phyloP scores from a whole-genome alignment of 2,888 invertebrate genomes.

The Frankliniella fusca region DNA sequence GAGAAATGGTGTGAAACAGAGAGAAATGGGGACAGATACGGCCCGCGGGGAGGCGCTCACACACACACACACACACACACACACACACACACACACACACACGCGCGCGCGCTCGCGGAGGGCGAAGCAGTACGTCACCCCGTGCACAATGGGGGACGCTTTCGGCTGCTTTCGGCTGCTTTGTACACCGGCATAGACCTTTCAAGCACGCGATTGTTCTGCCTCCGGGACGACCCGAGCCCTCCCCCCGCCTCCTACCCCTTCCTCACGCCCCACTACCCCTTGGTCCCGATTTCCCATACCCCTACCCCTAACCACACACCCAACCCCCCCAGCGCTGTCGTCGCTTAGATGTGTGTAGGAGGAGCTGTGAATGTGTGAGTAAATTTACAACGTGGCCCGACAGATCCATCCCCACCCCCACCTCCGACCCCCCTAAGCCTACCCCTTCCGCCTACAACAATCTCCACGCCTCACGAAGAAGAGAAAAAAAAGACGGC shows the following conservation, averaged over 20 bases:
- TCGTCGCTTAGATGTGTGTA: not conserved
- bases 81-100: slow-evolving; percentile 7
- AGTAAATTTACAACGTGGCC: slow-evolving; percentile 19
- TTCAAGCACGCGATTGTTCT: slow-evolving; percentile 26
- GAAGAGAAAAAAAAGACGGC: no score
- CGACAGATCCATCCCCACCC: no score
- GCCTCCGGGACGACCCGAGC: not conserved
- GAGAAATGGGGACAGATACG: no score
- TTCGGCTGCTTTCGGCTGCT: slow-evolving; percentile 16
- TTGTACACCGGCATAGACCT: slow-evolving; percentile 20
- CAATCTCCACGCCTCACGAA: no score
- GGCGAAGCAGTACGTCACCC: slow-evolving; percentile 20
- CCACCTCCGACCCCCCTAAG: no score
- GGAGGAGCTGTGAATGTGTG: not conserved
- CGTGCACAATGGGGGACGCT: slow-evolving; percentile 20
- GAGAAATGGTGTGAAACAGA: no score
- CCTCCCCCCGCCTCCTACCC: not conserved
- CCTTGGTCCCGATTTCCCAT: no score
- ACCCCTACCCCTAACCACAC: no score
- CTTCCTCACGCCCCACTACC: not conserved
- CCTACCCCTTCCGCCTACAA: no score
- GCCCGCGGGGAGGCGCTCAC: not conserved
- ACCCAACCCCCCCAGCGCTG: no score
- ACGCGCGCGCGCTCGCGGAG: not conserved
- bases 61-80: not conserved